phyloP scores from a whole-genome alignment of 2,113 vertebrate species.

The Hemiprocne comata region DNA sequence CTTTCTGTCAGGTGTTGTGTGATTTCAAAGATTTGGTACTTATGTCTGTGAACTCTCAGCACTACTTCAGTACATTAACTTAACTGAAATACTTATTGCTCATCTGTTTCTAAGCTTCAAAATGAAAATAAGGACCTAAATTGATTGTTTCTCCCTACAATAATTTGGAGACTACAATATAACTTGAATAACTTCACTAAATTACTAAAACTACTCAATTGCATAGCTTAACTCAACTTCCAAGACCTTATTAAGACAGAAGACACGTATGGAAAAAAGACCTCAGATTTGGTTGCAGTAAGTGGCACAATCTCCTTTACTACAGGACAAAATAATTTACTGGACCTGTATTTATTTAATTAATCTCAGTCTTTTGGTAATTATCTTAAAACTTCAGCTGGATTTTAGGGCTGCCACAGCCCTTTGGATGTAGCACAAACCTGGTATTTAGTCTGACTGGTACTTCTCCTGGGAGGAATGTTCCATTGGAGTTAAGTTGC shows the following conservation, averaged over 20 bases:
- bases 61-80: too few relatives aligned
- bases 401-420: not conserved
- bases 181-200: not conserved
- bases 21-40: not conserved
- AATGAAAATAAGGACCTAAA: not conserved
- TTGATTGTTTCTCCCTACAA: not conserved
- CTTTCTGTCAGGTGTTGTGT: not conserved
- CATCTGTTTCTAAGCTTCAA: not conserved
- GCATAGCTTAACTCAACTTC: not conserved
- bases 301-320: not conserved
- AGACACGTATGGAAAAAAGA: not conserved
- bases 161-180: not conserved
- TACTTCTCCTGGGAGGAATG: accelerated
- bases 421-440: not conserved
- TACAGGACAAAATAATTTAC: not conserved
- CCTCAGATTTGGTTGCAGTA: not conserved
- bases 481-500: accelerated
- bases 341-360: not conserved
- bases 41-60: accelerated
- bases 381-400: accelerated
- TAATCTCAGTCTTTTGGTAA: too few relatives aligned
- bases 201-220: not conserved
- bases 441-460: accelerated
- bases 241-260: not conserved
- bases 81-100: not conserved